phyloP scores from a whole-genome alignment of 2,888 invertebrate species.

The Lycaena phlaeas region DNA sequence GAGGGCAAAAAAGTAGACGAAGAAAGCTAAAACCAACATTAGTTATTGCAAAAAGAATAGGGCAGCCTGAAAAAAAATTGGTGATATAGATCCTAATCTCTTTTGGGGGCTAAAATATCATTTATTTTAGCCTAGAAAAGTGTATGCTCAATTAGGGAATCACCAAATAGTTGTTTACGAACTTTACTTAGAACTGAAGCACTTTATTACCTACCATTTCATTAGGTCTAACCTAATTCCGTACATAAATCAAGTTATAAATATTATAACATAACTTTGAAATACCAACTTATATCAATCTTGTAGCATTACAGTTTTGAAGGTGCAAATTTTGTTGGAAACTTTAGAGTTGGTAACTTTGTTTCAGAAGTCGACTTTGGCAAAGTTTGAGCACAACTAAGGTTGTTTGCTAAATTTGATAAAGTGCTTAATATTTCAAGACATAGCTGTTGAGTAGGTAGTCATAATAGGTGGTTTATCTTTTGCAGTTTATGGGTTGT shows the following conservation, averaged over 20 bases:
- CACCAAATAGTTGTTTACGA: too few species aligned
- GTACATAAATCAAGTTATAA: conserved; percentile 5
- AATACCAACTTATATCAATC: conserved; percentile 30
- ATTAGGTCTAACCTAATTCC: conserved; percentile 1
- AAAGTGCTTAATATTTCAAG: conserved; percentile 2
- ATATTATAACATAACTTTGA: not conserved
- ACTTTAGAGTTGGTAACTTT: conserved; percentile 43
- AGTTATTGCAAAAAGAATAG: too few species aligned
- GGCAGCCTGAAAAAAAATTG: too few species aligned
- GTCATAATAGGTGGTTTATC: not conserved
- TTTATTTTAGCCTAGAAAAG: too few species aligned
- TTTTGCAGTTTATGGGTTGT: not conserved
- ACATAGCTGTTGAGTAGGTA: not conserved
- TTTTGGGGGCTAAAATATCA: too few species aligned
- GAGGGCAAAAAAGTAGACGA: too few species aligned
- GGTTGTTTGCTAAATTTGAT: conserved; percentile 5
- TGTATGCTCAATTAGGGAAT: too few species aligned
- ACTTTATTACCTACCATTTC: not conserved
- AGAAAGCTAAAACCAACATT: too few species aligned
- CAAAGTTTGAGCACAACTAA: conserved; percentile 6
- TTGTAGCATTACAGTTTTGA: conserved; percentile 49
- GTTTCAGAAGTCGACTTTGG: conserved; percentile 34
- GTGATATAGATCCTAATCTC: too few species aligned
- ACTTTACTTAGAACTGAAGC: not conserved
- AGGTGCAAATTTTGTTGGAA: conserved; percentile 40